These are phyloP conservation scores for Mythimna albipuncta DNA, from an alignment of 2,888 invertebrate genomes.

Conservation along the genomic window DNA sequence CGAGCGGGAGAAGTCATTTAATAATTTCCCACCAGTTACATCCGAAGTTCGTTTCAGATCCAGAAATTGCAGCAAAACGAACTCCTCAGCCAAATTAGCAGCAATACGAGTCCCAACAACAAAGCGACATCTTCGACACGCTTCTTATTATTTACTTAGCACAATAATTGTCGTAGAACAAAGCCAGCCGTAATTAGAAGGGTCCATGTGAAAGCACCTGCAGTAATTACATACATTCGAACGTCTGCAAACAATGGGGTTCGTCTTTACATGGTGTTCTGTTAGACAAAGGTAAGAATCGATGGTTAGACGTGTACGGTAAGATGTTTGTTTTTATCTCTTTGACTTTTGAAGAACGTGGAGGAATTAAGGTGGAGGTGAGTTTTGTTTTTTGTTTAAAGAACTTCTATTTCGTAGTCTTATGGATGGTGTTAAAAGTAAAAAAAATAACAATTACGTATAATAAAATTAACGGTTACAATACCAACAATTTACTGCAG, in stretches of 20 bases:
- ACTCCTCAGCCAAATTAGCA: conserved; percentile 20
- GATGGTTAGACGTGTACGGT: conserved; percentile 2
- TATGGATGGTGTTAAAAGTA: no score
- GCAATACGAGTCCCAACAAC: conserved; percentile 49
- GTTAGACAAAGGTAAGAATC: conserved; percentile 67
- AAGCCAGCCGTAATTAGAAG: conserved; percentile 83
- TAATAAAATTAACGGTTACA: no score
- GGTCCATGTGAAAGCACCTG: conserved; percentile 79
- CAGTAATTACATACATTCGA: conserved; percentile 79
- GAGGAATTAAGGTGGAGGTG: no score
- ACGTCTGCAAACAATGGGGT: conserved; percentile 64
- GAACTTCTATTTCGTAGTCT: no score
- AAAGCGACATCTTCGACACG: conserved; percentile 70
- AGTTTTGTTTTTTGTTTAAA: no score
- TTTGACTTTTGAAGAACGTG: neutral
- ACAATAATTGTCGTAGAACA: conserved; percentile 86
- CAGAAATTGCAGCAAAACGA: conserved; percentile 10
- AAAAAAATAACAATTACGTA: no score
- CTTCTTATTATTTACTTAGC: conserved; percentile 76
- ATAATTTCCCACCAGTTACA: neutral
- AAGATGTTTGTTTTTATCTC: neutral
- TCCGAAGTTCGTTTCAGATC: neutral
- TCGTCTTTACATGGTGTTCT: conserved; percentile 69
- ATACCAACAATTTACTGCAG: no score
- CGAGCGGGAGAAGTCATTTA: neutral